Percentiles rank a stretch among this genome's conserved stretches.
Evolutionary conservation across 2,797 vertebrate species (phyloP).

Genomic region (Schizopygopsis pylzovi): DNA sequence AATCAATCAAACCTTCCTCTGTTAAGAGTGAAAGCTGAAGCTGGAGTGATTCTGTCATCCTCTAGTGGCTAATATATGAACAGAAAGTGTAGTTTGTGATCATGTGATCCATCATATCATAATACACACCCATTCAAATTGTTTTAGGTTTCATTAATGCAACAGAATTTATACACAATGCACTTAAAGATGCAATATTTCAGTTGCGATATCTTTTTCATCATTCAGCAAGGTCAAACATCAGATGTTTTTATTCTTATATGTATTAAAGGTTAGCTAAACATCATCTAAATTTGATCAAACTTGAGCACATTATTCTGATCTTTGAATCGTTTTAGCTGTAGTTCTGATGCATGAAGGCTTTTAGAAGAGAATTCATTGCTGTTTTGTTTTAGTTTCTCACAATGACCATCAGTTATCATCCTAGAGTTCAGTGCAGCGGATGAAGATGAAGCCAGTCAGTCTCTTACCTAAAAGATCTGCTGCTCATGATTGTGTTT

Average conservation of each 20-base stretch:
- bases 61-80: not conserved
- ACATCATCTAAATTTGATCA: not conserved
- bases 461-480: conserved; percentile 14
- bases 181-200: not conserved
- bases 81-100: conserved; percentile 9
- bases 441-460: not conserved
- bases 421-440: not conserved
- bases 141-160: not conserved
- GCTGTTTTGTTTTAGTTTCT: not conserved
- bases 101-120: conserved; percentile 21
- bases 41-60: not conserved
- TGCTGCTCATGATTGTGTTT: conserved; percentile 16
- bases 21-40: not conserved
- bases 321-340: conserved; percentile 29
- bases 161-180: no score
- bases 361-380: not conserved
- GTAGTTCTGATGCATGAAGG: conserved; percentile 33
- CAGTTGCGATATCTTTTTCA: conserved; percentile 34
- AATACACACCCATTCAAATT: not conserved
- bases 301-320: conserved; percentile 12
- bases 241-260: conserved; percentile 46
- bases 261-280: not conserved
- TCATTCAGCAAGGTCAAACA: conserved; percentile 43
- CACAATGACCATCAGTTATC: not conserved
- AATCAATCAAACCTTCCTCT: not conserved